These are phyloP conservation scores for Meandrusa payeni DNA, from an alignment of 2,888 invertebrate species.

Conservation along the genomic window DNA sequence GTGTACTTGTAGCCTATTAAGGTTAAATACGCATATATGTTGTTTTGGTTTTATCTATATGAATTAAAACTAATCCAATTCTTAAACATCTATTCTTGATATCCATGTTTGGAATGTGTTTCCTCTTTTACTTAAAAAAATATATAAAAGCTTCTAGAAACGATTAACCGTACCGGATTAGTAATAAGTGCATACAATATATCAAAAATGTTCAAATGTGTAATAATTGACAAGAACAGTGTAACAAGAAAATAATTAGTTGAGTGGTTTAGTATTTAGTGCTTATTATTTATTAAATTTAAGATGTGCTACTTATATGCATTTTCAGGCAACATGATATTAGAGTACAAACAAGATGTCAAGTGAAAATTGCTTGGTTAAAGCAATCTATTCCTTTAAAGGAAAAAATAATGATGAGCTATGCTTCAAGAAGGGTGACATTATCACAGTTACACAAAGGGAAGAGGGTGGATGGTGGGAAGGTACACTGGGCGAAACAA, in stretches of 20 bases:
- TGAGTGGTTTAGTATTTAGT: not conserved
- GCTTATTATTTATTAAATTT: too few relatives aligned
- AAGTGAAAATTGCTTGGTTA: slow-evolving; percentile 86
- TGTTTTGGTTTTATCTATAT: not conserved
- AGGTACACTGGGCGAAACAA: slow-evolving; percentile 95
- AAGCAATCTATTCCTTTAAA: slow-evolving; percentile 95
- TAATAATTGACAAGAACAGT: slow-evolving; percentile 1
- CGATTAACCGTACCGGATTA: not conserved
- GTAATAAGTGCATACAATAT: too few relatives aligned
- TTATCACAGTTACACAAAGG: slow-evolving; percentile 97
- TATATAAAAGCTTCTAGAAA: slow-evolving; percentile 10
- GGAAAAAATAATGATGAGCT: slow-evolving; percentile 99
- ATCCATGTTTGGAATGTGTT: slow-evolving; percentile 8
- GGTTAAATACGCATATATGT: slow-evolving; percentile 10
- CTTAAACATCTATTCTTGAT: not conserved
- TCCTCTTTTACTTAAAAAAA: slow-evolving; percentile 1
- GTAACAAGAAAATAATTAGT: slow-evolving; percentile 5
- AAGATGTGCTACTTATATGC: not conserved
- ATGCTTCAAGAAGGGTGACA: slow-evolving; percentile 96
- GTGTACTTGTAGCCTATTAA: slow-evolving; percentile 8
- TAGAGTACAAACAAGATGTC: slow-evolving; percentile 70
- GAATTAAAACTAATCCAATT: not conserved
- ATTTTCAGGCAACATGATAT: slow-evolving; percentile 53
- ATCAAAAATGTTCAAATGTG: too few relatives aligned
- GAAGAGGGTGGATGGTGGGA: slow-evolving; percentile 99